phyloP scores from a whole-genome alignment of 2,888 invertebrate genomes.

The Morpho helenor region DNA sequence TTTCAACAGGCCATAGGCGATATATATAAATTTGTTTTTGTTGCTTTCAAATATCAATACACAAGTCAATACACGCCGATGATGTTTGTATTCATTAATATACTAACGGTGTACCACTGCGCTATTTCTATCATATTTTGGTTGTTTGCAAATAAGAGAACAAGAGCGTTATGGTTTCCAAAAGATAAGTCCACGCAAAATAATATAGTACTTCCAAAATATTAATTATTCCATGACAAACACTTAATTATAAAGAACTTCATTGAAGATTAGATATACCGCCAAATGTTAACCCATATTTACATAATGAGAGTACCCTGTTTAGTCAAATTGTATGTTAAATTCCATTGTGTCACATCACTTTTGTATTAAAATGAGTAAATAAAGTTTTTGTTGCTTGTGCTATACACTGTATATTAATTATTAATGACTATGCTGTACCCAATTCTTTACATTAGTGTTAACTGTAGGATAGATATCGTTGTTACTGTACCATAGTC shows the following conservation, averaged over 20 bases:
- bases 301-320: too few species aligned
- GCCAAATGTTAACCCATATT: too few species aligned
- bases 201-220: constrained; percentile 1
- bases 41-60: constrained; percentile 26
- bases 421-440: too few species aligned
- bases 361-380: neutral
- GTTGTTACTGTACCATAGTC: too few species aligned
- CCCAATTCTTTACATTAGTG: too few species aligned
- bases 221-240: neutral
- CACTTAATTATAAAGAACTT: too few species aligned
- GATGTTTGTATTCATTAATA: constrained; percentile 28
- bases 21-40: constrained; percentile 42
- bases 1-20: constrained; percentile 56
- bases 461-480: too few species aligned
- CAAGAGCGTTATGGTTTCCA: constrained; percentile 46
- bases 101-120: constrained; percentile 52
- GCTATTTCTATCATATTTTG: constrained; percentile 58
- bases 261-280: too few species aligned
- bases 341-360: neutral
- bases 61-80: constrained; percentile 23
- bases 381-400: too few species aligned
- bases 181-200: constrained; percentile 11
- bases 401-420: too few species aligned
- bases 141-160: constrained; percentile 60
- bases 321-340: too few species aligned